Evolutionary conservation across 2,113 vertebrate genomes (phyloP), one percentile per base, ranked within the genome.

Genomic region (Sclerurus mexicanus): DNA sequence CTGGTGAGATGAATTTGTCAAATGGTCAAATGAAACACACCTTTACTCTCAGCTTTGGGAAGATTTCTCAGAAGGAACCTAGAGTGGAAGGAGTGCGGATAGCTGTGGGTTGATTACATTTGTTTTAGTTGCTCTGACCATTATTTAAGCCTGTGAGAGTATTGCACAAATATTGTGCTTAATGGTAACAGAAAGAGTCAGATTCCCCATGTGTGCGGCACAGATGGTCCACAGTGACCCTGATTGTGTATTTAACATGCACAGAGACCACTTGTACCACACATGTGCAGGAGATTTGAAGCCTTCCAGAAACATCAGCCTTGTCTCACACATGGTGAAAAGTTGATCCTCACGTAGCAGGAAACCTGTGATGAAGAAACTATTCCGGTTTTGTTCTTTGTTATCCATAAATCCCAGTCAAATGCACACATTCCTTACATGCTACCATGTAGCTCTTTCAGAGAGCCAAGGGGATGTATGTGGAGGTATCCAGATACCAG

Each of bases 401-500:
- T 91, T 95, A 78, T 52, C 60, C 0, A 0, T 52, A 96, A 97
- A 96, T 89, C 89, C 60, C 73, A 92, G 56, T 44, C 93, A 92
- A 92, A 95, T 92, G 80, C 72, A 95, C 47, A 33, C 89, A 97
- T 96, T 95, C 95, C 64, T 92, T n/a, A 75, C 50, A 37, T 90
- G 74, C 89, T 76, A 77, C 47, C 49, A 37, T 10, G 20, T 15
- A 10, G n/a, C 37, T 31, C 46, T 89, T 87, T 72, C 64, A n/a
- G 52, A 81, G 30, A 52, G 33, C 14, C 72, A 76, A 35, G 2
- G 5, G 60, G n/a, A 85, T 1, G 3, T 6, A 3, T 30, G 42
- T 40, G 67, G 40, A 63, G 68, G 62, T 66, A 55, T 22, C 12
- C 72, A 89, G 92, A 63, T 46, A 84, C 35, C 18, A 46, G 50